phyloP scores from a whole-genome alignment of 2,888 invertebrate species.

The Coelopa pilipes region DNA sequence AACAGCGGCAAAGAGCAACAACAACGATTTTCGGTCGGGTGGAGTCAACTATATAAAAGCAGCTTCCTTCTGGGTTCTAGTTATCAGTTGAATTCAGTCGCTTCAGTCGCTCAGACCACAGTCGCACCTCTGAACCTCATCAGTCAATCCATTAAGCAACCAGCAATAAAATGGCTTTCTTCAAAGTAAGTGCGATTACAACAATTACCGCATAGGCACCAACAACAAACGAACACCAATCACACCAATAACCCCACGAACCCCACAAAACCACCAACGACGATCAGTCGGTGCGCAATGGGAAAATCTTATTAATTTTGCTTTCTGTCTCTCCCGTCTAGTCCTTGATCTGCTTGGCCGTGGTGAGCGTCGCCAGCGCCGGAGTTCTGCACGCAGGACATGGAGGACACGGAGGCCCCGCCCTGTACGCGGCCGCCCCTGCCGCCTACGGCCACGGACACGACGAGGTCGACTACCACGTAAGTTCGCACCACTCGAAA shows the following conservation, averaged over 20 bases:
- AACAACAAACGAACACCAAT: slow-evolving; percentile 16
- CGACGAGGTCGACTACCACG: slow-evolving; percentile 65
- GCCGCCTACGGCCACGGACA: slow-evolving; percentile 46
- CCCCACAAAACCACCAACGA: too few relatives aligned
- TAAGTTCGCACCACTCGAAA: slow-evolving; percentile 52
- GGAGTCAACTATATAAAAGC: slow-evolving; percentile 67
- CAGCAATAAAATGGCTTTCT: slow-evolving; percentile 63
- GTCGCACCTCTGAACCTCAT: slow-evolving; percentile 30
- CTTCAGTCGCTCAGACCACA: slow-evolving; percentile 57
- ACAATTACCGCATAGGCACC: slow-evolving; percentile 11
- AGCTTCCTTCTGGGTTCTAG: slow-evolving; percentile 67
- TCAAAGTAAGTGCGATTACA: slow-evolving; percentile 64
- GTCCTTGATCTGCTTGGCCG: slow-evolving; percentile 66
- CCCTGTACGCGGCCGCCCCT: slow-evolving; percentile 58
- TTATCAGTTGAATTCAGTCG: slow-evolving; percentile 67
- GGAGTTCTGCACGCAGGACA: slow-evolving; percentile 60
- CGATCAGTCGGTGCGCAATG: too few relatives aligned
- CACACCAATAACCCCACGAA: background rate
- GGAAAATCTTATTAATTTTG: too few relatives aligned
- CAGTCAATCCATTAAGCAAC: slow-evolving; percentile 37
- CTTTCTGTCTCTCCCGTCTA: slow-evolving; percentile 43
- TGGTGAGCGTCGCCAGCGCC: slow-evolving; percentile 65
- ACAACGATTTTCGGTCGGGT: slow-evolving; percentile 55
- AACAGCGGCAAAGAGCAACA: slow-evolving; percentile 4
- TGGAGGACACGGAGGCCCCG: slow-evolving; percentile 54